Evolutionary conservation across 2,797 vertebrate species (phyloP).

Genomic region (Darevskia mixta): DNA sequence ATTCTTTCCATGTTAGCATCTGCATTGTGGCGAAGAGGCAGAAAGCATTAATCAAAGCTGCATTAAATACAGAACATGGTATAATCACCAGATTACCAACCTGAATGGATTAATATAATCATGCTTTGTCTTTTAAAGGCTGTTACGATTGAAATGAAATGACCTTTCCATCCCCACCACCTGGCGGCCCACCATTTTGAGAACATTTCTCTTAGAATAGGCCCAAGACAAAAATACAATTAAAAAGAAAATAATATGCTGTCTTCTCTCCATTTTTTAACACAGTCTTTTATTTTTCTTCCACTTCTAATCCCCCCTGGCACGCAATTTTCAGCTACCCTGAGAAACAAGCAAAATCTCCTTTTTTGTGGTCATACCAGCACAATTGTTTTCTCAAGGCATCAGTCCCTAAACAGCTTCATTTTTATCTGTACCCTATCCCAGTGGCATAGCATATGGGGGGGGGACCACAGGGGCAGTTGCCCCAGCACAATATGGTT

Average conservation of each 20-base stretch:
- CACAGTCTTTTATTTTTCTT: not conserved
- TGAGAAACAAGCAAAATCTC: too few species aligned
- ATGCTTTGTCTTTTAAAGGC: not conserved
- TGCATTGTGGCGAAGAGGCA: not conserved
- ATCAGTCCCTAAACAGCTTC: not conserved
- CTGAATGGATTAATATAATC: not conserved
- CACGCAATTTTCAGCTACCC: too few species aligned
- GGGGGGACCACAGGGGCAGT: too few species aligned
- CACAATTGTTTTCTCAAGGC: not conserved
- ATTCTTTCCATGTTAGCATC: not conserved
- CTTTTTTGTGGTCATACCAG: not conserved
- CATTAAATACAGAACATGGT: not conserved
- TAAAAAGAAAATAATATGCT: too few species aligned
- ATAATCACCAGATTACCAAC: not conserved
- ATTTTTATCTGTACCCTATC: not conserved
- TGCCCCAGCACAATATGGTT: too few species aligned
- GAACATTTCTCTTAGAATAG: not conserved
- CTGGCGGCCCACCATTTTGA: not conserved
- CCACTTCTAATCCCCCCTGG: not conserved
- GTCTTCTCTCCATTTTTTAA: too few species aligned
- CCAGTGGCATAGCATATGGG: too few species aligned
- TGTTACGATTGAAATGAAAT: not conserved
- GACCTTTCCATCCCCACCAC: not conserved
- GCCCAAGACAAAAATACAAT: not conserved
- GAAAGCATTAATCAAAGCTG: not conserved